These are phyloP conservation scores for Empis stercorea DNA, from an alignment of 2,888 invertebrate genomes.

Conservation along the genomic window DNA sequence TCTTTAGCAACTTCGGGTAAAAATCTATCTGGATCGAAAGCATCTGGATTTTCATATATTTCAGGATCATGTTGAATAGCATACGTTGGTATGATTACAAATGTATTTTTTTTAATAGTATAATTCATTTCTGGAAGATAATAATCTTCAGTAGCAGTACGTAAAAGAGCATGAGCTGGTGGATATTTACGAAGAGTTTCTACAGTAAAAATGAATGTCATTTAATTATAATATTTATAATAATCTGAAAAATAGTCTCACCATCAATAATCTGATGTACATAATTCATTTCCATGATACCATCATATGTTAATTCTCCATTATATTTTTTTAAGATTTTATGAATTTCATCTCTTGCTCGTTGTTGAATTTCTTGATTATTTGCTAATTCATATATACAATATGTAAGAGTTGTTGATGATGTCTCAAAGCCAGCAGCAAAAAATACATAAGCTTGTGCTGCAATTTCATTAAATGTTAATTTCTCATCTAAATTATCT, in stretches of 20 bases:
- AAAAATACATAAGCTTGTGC: slow-evolving; percentile 45
- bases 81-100: slow-evolving; percentile 18
- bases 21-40: slow-evolving; percentile 30
- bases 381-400: slow-evolving; percentile 39
- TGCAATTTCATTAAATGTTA: slow-evolving; percentile 37
- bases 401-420: slow-evolving; percentile 38
- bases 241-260: slow-evolving; percentile 16
- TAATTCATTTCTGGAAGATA: slow-evolving; percentile 16
- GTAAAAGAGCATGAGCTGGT: slow-evolving; percentile 26
- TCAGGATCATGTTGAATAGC: slow-evolving; percentile 27
- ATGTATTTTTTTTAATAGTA: slow-evolving; percentile 18
- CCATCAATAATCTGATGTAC: slow-evolving; percentile 38
- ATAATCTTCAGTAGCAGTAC: slow-evolving; percentile 20
- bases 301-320: slow-evolving; percentile 36
- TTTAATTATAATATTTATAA: background rate
- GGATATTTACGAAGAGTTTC: slow-evolving; percentile 40
- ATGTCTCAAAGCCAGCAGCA: slow-evolving; percentile 43
- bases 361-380: slow-evolving; percentile 37
- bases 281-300: slow-evolving; percentile 37
- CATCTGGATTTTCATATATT: slow-evolving; percentile 25
- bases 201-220: slow-evolving; percentile 15
- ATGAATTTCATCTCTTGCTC: slow-evolving; percentile 34
- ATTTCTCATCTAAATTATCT: slow-evolving; percentile 14
- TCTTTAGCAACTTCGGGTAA: slow-evolving; percentile 16
- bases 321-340: slow-evolving; percentile 24